These are phyloP conservation scores for Idaea aversata DNA, from an alignment of 2,888 invertebrate genomes.

Conservation along the genomic window DNA sequence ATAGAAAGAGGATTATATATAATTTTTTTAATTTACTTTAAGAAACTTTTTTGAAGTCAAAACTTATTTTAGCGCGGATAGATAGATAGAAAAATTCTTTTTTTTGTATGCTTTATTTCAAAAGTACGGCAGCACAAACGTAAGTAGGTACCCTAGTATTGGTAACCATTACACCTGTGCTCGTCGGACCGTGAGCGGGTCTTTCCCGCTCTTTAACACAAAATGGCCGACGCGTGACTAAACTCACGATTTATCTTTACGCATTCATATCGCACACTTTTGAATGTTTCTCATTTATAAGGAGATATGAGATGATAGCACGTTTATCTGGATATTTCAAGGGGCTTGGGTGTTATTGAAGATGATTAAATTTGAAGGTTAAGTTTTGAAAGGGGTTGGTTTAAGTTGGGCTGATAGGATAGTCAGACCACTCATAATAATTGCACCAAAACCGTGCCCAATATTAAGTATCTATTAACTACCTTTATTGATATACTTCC, in stretches of 20 bases:
- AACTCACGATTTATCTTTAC: conserved; percentile 43
- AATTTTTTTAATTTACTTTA: too few relatives aligned
- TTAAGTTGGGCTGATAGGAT: too few relatives aligned
- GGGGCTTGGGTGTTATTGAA: conserved; percentile 20
- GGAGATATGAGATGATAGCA: conserved; percentile 7
- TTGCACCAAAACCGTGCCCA: too few relatives aligned
- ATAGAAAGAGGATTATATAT: too few relatives aligned
- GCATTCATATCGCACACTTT: conserved; percentile 40
- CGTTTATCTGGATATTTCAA: conserved; percentile 5
- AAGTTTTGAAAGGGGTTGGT: neutral
- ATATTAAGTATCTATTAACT: too few relatives aligned
- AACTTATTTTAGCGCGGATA: too few relatives aligned
- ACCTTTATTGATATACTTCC: too few relatives aligned
- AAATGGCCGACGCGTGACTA: conserved; percentile 73
- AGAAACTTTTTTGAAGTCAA: too few relatives aligned
- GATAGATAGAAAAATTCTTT: too few relatives aligned
- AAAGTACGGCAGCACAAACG: neutral
- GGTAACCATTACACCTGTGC: conserved; percentile 49
- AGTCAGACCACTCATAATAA: too few relatives aligned
- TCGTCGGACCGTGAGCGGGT: conserved; percentile 49
- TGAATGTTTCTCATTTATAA: conserved; percentile 19
- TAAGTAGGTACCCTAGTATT: conserved; percentile 43
- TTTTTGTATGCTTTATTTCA: neutral
- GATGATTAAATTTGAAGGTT: neutral
- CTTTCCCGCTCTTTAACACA: conserved; percentile 65